Evolutionary conservation across 2,797 vertebrate genomes (phyloP).

Genomic region (Falco novaeseelandiae): DNA sequence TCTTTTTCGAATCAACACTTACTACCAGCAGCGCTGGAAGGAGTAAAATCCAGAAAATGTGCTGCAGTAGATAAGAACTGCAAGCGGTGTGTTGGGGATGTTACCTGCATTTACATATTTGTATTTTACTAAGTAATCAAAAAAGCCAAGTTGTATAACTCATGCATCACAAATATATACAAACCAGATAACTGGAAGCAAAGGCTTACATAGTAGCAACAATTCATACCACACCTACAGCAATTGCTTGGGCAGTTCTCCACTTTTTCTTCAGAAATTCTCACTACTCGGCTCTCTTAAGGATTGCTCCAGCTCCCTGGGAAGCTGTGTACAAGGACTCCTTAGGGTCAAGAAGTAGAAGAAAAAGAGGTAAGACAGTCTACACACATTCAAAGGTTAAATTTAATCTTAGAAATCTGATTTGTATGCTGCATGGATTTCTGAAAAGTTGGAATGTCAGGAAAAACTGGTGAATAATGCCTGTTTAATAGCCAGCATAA

Average conservation of each 20-base stretch:
- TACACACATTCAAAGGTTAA: not conserved
- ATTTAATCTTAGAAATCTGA: not conserved
- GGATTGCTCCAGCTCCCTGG: not conserved
- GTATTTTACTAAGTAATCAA: slow-evolving; percentile 23
- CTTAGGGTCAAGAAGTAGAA: not conserved
- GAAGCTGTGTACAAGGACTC: not conserved
- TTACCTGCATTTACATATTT: slow-evolving; percentile 37
- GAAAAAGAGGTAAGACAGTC: not conserved
- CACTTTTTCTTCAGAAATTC: not conserved
- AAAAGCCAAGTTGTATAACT: not conserved
- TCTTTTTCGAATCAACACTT: not conserved
- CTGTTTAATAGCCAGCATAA: not conserved
- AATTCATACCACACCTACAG: not conserved
- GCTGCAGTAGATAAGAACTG: slow-evolving; percentile 16
- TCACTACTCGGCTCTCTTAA: not conserved
- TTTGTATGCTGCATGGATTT: not conserved
- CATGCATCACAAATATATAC: slow-evolving; percentile 1
- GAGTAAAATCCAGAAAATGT: slow-evolving; percentile 32
- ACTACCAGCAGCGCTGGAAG: not conserved
- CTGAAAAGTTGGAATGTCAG: not conserved
- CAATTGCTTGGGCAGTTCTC: not conserved
- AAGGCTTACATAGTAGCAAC: not conserved
- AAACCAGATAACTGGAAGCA: not conserved
- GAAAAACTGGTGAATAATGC: not conserved
- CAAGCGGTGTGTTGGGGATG: not conserved